A percentile compares a stretch with the other conserved stretches of the same genome.
Conservation (phyloP, 1,140 invertebrate species). For the Aphis gossypii region DNA sequence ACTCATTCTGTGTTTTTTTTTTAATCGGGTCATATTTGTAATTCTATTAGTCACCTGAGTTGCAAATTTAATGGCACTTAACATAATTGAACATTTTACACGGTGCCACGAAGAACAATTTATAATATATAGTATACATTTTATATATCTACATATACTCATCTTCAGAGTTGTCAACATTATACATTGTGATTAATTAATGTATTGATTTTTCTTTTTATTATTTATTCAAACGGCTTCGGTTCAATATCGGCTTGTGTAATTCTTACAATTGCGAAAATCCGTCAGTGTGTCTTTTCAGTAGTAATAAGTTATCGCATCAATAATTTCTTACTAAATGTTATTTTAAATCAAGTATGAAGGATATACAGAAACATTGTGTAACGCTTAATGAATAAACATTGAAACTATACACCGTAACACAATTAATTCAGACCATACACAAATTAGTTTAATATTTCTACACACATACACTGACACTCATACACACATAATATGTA, state of each 20-base stretch:
- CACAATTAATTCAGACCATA: conserved; percentile 21
- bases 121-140: background rate
- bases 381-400: conserved; percentile 36
- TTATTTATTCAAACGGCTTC: background rate
- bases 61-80: background rate
- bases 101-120: background rate
- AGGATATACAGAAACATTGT: conserved; percentile 40
- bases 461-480: background rate
- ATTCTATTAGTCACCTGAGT: background rate
- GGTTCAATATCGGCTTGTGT: conserved; percentile 1
- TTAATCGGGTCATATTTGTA: background rate
- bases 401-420: conserved; percentile 1
- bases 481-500: background rate
- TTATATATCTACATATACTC: background rate
- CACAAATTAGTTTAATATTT: conserved; percentile 29
- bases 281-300: background rate
- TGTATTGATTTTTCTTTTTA: background rate
- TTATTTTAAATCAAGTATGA: conserved; percentile 41
- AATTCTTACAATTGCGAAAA: conserved; percentile 23
- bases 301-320: conserved; percentile 17
- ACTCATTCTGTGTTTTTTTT: background rate
- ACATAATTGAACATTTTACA: background rate
- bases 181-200: background rate
- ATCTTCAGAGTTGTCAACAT: background rate
- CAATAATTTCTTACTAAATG: conserved; percentile 52